Evolutionary conservation across 2,113 vertebrate species (phyloP).

Genomic region (Hemichromis elongatus): DNA sequence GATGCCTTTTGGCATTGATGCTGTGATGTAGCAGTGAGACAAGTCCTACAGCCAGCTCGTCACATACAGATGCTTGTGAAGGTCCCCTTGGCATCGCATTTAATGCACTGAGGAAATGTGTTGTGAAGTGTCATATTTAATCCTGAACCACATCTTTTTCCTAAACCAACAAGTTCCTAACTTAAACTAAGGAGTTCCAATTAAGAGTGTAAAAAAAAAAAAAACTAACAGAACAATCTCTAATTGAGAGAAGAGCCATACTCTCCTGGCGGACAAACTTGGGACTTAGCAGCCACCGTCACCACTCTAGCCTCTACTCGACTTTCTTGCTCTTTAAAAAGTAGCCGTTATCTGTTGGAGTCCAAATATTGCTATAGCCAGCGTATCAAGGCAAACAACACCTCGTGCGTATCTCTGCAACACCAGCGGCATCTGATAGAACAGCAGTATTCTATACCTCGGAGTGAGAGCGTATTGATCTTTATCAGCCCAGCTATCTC

Average conservation of each 20-base stretch:
- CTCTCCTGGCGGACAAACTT: neutral
- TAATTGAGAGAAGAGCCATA: neutral
- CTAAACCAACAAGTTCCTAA: neutral
- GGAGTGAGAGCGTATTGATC: neutral
- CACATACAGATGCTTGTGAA: neutral
- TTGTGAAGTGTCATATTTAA: neutral
- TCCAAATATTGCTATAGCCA: neutral
- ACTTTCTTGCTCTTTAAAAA: rapidly evolving
- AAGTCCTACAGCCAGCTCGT: neutral
- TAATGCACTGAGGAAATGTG: neutral
- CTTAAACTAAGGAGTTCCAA: neutral
- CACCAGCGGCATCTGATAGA: neutral
- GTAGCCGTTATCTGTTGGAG: neutral
- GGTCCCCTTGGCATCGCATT: neutral
- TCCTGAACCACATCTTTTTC: neutral
- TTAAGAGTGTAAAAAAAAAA: neutral
- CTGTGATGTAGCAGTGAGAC: neutral
- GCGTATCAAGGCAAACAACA: neutral
- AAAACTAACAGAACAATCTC: neutral
- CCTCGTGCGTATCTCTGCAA: neutral
- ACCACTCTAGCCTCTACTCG: neutral
- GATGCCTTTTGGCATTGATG: neutral
- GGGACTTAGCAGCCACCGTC: neutral
- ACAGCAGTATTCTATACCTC: neutral
- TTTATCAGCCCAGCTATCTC: neutral